Percentiles rank a stretch among this genome's conserved stretches.
Conservation (phyloP, 2,113 vertebrate species). For the Picathartes gymnocephalus region DNA sequence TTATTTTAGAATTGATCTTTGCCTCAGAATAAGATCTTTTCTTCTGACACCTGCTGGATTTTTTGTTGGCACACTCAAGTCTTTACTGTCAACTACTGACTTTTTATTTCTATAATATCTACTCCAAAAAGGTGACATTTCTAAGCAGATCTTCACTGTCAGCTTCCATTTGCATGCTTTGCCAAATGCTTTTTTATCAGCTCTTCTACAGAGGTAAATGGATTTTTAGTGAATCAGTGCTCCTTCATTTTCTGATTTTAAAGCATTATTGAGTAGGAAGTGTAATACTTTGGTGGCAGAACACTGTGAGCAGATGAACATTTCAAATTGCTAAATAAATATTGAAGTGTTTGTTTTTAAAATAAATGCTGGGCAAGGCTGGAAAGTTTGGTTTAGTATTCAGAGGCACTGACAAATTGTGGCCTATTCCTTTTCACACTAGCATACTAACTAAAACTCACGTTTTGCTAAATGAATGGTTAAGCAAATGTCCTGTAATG, state of each 20-base stretch:
- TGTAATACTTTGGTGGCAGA: not conserved
- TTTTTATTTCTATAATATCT: not conserved
- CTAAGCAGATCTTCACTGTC: not conserved
- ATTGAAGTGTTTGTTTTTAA: slow-evolving; percentile 31
- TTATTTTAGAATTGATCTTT: slow-evolving; percentile 59
- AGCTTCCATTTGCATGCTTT: not conserved
- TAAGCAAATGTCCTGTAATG: not conserved
- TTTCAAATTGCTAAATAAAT: slow-evolving; percentile 36
- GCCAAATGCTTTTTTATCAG: not conserved
- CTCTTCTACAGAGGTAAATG: not conserved
- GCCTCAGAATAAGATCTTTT: slow-evolving; percentile 1
- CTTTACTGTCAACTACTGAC: not conserved
- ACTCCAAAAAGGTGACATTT: not conserved
- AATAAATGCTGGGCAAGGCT: not conserved
- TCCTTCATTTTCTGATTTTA: not conserved
- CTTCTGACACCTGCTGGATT: slow-evolving; percentile 1
- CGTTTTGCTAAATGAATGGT: not conserved
- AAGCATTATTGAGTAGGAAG: not conserved
- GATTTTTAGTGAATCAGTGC: not conserved
- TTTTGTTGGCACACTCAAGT: not conserved
- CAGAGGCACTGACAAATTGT: not conserved
- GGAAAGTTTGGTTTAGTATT: not conserved
- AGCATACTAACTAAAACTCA: not conserved
- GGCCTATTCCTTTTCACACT: not conserved
- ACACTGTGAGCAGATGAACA: not conserved